Conservation (phyloP, 2,888 invertebrate genomes). For the Drosophila fulvimacula region DNA sequence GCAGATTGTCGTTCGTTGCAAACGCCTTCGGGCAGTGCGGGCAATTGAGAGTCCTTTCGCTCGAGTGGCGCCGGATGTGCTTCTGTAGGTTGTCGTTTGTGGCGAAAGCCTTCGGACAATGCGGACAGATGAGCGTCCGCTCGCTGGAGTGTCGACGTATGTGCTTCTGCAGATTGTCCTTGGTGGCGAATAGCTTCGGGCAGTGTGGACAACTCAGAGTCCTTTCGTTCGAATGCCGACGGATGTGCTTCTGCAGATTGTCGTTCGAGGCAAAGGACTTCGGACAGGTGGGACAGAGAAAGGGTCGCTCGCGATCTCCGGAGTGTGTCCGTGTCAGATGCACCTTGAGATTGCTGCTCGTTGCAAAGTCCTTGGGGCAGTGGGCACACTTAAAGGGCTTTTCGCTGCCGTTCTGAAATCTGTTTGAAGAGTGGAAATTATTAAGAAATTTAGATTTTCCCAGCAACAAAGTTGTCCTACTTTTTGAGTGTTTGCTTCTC, state of each 20-base stretch:
- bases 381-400: constrained; percentile 54
- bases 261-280: constrained; percentile 52
- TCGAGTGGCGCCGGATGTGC: constrained; percentile 51
- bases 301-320: constrained; percentile 51
- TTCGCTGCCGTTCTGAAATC: constrained; percentile 24
- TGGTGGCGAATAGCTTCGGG: constrained; percentile 54
- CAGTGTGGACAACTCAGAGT: constrained; percentile 50
- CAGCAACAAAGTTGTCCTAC: constrained; percentile 2
- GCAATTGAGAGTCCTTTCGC: constrained; percentile 46
- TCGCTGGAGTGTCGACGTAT: constrained; percentile 51
- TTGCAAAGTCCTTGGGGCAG: constrained; percentile 50
- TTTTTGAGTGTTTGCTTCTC: constrained; percentile 44
- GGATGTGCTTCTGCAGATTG: constrained; percentile 51
- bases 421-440: not conserved
- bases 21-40: constrained; percentile 55
- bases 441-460: not conserved
- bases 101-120: constrained; percentile 52
- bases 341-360: constrained; percentile 51
- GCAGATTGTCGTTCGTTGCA: constrained; percentile 53
- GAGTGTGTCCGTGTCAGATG: constrained; percentile 50
- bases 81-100: constrained; percentile 56
- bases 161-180: constrained; percentile 55
- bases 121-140: constrained; percentile 43
- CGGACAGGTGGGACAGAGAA: constrained; percentile 49
- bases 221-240: constrained; percentile 49